These are phyloP conservation scores for Agelas oroides DNA, from an alignment of 37 sponge, comb jelly and placozoan species.

Conservation along the genomic window DNA sequence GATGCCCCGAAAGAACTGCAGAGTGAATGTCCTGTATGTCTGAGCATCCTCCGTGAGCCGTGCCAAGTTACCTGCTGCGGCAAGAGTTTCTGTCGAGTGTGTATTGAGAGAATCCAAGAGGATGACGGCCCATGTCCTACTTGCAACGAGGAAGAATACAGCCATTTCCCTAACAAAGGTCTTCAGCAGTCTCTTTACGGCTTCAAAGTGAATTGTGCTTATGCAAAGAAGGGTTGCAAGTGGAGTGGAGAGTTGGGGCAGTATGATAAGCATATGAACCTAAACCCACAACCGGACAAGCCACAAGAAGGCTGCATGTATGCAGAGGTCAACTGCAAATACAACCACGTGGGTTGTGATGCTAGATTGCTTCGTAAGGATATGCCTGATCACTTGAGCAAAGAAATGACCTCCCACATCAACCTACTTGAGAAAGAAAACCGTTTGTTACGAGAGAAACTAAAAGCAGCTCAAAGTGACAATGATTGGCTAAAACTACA, in stretches of 20 bases:
- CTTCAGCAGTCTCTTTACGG: slow-evolving; percentile 1
- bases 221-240: background rate
- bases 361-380: background rate
- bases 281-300: background rate
- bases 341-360: background rate
- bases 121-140: too few species aligned
- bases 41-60: too few species aligned
- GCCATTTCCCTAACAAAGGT: background rate
- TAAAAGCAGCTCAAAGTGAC: too few species aligned
- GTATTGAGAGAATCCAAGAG: too few species aligned
- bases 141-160: too few species aligned
- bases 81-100: too few species aligned
- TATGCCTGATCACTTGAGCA: background rate
- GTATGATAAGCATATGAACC: background rate
- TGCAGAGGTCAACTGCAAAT: background rate
- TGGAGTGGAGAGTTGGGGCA: background rate
- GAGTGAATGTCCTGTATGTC: too few species aligned
- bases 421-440: background rate
- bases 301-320: background rate
- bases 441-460: background rate
- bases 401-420: background rate
- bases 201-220: background rate
- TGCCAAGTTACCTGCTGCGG: too few species aligned
- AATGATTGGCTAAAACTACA: too few species aligned
- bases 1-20: too few species aligned